Evolutionary conservation across 2,888 invertebrate species (phyloP).

Genomic region (Aphrophora alni): DNA sequence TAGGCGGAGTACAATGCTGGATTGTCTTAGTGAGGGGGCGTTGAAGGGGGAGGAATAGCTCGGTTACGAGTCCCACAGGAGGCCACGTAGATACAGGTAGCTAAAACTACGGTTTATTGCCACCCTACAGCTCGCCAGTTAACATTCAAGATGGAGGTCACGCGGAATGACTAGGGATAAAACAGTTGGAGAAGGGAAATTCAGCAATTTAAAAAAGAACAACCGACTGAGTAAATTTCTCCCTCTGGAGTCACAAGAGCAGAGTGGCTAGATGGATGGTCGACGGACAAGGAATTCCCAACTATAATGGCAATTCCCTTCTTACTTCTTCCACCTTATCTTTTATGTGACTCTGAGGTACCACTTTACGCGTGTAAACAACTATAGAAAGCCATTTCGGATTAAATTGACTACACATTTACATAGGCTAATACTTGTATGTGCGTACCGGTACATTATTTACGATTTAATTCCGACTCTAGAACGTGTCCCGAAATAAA

Average conservation of each 20-base stretch:
- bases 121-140: slow-evolving; percentile 27
- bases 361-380: background rate
- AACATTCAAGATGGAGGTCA: slow-evolving; percentile 22
- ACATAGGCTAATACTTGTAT: background rate
- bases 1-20: background rate
- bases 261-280: background rate
- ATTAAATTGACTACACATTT: background rate
- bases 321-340: background rate
- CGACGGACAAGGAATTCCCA: slow-evolving; percentile 15
- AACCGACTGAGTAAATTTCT: slow-evolving; percentile 24
- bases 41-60: background rate
- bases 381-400: background rate
- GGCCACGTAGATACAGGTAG: slow-evolving; percentile 26
- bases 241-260: slow-evolving; percentile 15
- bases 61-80: background rate
- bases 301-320: slow-evolving; percentile 15
- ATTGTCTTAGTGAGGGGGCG: background rate
- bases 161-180: slow-evolving; percentile 11
- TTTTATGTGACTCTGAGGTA: background rate
- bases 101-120: slow-evolving; percentile 26
- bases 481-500: background rate
- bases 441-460: background rate
- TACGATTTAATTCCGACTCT: background rate
- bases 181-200: slow-evolving; percentile 16
- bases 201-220: slow-evolving; percentile 33